phyloP scores from a whole-genome alignment of 2,113 vertebrate genomes.

The Rhinogobius similis region DNA sequence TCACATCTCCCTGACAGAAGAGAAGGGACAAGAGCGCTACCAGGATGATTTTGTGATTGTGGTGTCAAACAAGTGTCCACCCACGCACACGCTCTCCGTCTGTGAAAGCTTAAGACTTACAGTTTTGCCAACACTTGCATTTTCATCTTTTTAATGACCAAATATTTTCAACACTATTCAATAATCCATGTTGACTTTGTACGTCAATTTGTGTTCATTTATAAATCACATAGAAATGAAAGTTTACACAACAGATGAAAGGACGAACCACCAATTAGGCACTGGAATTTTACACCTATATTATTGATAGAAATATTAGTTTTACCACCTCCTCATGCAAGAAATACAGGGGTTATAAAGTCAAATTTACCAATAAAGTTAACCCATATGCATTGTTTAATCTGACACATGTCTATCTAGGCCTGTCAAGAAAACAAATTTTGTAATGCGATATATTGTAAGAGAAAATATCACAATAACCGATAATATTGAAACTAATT shows the following conservation, averaged over 20 bases:
- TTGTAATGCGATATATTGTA: too few species aligned
- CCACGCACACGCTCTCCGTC: conserved; percentile 41
- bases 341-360: too few species aligned
- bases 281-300: neutral
- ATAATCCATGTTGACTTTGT: neutral
- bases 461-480: too few species aligned
- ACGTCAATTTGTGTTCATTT: neutral
- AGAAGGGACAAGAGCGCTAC: conserved; percentile 10
- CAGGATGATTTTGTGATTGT: conserved; percentile 34
- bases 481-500: too few species aligned
- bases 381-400: too few species aligned
- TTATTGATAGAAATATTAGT: neutral
- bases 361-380: too few species aligned
- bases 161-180: neutral
- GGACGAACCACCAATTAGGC: neutral
- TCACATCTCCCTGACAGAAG: neutral
- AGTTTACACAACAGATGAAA: neutral
- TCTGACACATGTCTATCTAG: too few species aligned
- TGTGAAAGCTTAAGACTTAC: conserved; percentile 19
- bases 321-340: too few species aligned
- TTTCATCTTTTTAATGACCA: neutral
- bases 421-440: too few species aligned
- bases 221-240: neutral
- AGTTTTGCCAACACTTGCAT: neutral
- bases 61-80: conserved; percentile 36